phyloP scores from a whole-genome alignment of 2,888 invertebrate species.

The Apodemia zela region DNA sequence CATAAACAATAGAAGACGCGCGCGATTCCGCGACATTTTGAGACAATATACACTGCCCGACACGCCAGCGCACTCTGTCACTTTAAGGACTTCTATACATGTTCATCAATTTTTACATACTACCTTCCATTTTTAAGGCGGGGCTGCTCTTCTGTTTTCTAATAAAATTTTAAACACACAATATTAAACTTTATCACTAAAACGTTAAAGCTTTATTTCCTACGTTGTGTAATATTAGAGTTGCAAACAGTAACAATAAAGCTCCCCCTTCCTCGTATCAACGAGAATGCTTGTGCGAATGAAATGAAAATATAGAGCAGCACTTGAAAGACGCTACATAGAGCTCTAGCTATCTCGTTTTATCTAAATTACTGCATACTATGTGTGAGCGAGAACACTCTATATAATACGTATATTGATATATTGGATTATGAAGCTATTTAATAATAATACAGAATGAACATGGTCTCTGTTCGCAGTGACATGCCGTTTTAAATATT shows the following conservation, averaged over 20 bases:
- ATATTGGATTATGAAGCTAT: constrained; percentile 69
- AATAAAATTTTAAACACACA: constrained; percentile 33
- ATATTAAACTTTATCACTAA: constrained; percentile 30
- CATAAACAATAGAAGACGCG: constrained; percentile 70
- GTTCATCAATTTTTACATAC: constrained; percentile 81
- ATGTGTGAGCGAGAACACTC: constrained; percentile 47
- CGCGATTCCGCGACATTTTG: constrained; percentile 73
- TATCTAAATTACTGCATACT: constrained; percentile 38
- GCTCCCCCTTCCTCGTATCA: constrained; percentile 58
- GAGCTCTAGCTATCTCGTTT: constrained; percentile 44
- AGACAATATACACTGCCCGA: constrained; percentile 78
- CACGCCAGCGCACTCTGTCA: constrained; percentile 79
- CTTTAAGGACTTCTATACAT: constrained; percentile 80
- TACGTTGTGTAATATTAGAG: constrained; percentile 33
- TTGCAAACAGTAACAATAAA: constrained; percentile 52
- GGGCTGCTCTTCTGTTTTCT: constrained; percentile 71
- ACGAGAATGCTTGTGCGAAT: constrained; percentile 47
- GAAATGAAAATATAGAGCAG: constrained; percentile 49
- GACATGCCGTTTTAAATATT: constrained; percentile 75
- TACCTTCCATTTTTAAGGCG: constrained; percentile 81
- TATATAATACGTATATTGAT: constrained; percentile 22
- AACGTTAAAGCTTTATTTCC: constrained; percentile 30
- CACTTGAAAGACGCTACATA: constrained; percentile 34
- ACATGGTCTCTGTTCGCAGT: constrained; percentile 69
- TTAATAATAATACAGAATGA: constrained; percentile 74